Base-by-base conservation (phyloP, 2,113 vertebrate species). In the Xenopus borealis region DNA sequence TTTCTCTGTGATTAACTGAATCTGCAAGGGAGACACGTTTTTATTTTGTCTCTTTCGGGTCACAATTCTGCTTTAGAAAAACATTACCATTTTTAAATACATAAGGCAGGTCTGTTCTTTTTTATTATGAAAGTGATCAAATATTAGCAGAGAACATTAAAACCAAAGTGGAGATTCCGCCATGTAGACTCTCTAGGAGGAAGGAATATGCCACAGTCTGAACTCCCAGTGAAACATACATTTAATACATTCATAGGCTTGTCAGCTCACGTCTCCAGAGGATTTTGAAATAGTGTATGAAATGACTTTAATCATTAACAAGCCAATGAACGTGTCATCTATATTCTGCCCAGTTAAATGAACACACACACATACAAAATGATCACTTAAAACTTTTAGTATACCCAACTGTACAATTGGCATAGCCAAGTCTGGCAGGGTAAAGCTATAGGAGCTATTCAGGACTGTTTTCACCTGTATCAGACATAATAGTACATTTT, bases 281-380 rank as follows among this genome's bases (percentile, higher is more conserved):
- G 53, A 55, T n/a, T 55, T 55, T n/a, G 17, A 55, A 55, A 55
- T 55, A 55, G 1, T n/a, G 17, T n/a, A 55, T n/a, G 16, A 16
- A 55, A 55, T 55, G 17, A 55, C 53, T 55, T 55, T 55, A 55
- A n/a, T 55, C 53, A 55, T 55, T 55, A 55, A 55, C 17, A 55
- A 16, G 17, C 53, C 18, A 55, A 55, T 2, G 14, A 55, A 55
- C 16, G 18, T 55, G 16, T n/a, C 8, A 55, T 55, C 3, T 55
- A 55, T 55, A 55, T 12, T 55, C 53, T 55, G 4, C 14, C 14
- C 53, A 18, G 17, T 55, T 55, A 55, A 16, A 55, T 55, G 3
- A 55, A n/a, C 53, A 55, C 17, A n/a, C 17, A n/a, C 53, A 55
- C 17, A n/a, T n/a, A 55, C 53, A 55, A 55, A 14, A 9, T n/a